Conservation (phyloP, 1,140 invertebrate species). For the Zaprionus camerounensis region DNA sequence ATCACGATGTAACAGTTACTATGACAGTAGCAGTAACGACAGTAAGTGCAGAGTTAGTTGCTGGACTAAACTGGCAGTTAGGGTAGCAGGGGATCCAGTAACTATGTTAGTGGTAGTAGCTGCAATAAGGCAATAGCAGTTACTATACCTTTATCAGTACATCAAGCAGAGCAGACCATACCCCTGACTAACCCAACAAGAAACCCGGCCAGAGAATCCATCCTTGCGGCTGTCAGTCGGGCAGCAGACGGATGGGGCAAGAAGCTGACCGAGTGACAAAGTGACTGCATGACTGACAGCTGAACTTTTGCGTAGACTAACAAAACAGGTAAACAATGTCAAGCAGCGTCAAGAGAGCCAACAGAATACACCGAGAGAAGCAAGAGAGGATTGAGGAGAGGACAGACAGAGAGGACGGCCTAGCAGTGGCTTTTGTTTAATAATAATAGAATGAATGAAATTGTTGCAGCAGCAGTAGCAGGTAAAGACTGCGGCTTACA, state of each 20-base stretch:
- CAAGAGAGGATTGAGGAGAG: neutral
- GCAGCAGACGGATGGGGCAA: neutral
- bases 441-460: conserved; percentile 66
- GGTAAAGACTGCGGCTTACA: conserved; percentile 18
- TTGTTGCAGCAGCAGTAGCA: conserved; percentile 4
- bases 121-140: neutral
- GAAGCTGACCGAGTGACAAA: conserved; percentile 45
- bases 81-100: neutral
- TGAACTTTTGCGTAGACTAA: conserved; percentile 50
- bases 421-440: conserved; percentile 59
- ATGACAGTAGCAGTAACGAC: neutral
- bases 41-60: neutral
- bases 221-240: conserved; percentile 9
- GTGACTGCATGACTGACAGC: conserved; percentile 60
- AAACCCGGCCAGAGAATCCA: neutral
- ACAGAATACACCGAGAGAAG: conserved; percentile 1
- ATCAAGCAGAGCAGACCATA: neutral
- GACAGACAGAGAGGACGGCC: neutral
- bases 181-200: neutral
- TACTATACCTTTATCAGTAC: neutral
- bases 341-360: conserved; percentile 33
- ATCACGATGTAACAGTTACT: neutral
- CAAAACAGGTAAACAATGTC: conserved; percentile 52
- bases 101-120: neutral
- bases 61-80: neutral